phyloP scores from a whole-genome alignment of 2,113 vertebrate species.

The Caracal caracal region DNA sequence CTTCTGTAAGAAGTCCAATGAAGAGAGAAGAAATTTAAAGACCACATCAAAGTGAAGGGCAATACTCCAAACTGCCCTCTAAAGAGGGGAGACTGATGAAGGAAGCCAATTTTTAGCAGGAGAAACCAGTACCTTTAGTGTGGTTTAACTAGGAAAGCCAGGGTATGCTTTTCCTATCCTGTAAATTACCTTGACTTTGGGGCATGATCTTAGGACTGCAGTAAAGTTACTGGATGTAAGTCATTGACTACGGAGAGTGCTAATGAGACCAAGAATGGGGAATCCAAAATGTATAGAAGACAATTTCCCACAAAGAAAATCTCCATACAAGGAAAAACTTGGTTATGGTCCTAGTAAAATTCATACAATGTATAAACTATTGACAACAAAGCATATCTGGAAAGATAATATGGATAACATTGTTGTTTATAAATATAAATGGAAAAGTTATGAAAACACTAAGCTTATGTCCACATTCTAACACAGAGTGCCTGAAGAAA shows the following conservation, averaged over 20 bases:
- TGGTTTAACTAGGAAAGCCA: conserved; percentile 71
- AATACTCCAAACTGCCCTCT: conserved; percentile 46
- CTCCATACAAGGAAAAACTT: not conserved
- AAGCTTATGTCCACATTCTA: not conserved
- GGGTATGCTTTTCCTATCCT: conserved; percentile 31
- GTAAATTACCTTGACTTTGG: conserved; percentile 46
- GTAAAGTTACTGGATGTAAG: not conserved
- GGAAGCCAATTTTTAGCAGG: conserved; percentile 58
- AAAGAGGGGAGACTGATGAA: not conserved
- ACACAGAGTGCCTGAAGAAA: conserved; percentile 1
- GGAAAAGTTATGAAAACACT: conserved; percentile 12
- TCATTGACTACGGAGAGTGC: not conserved
- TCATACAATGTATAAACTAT: not conserved
- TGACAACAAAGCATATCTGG: not conserved
- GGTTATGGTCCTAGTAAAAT: not conserved
- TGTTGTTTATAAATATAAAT: conserved; percentile 4
- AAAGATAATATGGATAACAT: not conserved
- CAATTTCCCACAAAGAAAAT: conserved; percentile 3
- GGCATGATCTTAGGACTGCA: not conserved
- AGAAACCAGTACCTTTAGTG: conserved; percentile 71
- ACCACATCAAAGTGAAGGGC: conserved; percentile 78
- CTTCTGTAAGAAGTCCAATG: conserved; percentile 67
- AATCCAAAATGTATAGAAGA: not conserved
- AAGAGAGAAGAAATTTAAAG: conserved; percentile 75
- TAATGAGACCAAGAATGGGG: conserved; percentile 6